A percentile compares a stretch with the other conserved stretches of the same genome.
Conservation (phyloP, 2,113 vertebrate genomes). For the Talpa occidentalis region DNA sequence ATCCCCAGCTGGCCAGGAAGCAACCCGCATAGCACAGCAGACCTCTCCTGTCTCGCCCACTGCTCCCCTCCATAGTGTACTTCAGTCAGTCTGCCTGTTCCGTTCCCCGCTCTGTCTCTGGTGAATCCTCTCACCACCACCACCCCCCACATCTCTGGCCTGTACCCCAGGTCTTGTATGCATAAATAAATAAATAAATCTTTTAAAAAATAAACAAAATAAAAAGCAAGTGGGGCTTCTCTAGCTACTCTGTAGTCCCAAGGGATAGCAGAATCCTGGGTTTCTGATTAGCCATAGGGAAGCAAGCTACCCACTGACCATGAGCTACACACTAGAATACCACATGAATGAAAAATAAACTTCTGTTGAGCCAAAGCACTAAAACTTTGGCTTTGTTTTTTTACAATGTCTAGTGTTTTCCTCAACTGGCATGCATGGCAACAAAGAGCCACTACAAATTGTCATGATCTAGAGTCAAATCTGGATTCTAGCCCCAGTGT, state of each 20-base stretch:
- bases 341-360: conserved; percentile 11
- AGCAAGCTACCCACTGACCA: not conserved
- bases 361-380: not conserved
- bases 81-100: too few relatives aligned
- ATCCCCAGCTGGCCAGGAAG: too few relatives aligned
- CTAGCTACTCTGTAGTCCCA: not conserved
- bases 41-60: too few relatives aligned
- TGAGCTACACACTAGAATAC: not conserved
- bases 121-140: too few relatives aligned
- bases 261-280: not conserved
- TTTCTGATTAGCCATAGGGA: not conserved
- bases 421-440: not conserved
- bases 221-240: not conserved
- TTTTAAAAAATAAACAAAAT: too few relatives aligned
- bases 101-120: too few relatives aligned
- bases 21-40: too few relatives aligned
- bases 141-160: too few relatives aligned
- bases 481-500: not conserved
- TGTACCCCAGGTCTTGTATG: too few relatives aligned
- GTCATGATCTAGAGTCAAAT: not conserved
- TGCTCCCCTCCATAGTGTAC: too few relatives aligned
- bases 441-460: not conserved
- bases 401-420: not conserved
- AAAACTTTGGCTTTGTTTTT: conserved; percentile 10
- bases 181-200: too few relatives aligned